Base-by-base conservation (phyloP, 2,797 vertebrate species). In the Liasis olivaceus region DNA sequence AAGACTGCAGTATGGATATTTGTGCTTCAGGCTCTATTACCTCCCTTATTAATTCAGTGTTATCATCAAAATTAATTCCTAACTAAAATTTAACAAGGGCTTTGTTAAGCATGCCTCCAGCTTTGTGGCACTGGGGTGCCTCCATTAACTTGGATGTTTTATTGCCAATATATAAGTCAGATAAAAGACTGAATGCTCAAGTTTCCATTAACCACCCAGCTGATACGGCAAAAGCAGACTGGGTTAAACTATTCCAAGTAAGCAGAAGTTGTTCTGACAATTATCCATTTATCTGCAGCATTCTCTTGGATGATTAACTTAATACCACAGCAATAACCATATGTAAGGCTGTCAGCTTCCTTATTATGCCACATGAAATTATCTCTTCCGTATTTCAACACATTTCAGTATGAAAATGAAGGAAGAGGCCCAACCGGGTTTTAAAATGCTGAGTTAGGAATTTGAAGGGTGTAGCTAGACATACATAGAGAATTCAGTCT, bases 281-380 rank as follows among this genome's bases (percentile, higher is more conserved):
- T 95, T 95, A 95, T 88, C 91, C 94, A 92, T 85, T 86, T n/a
- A 31, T 86, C 85, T 59, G 17, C 92, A 60, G 91, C 92, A 93
- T 92, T 93, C 91, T 90, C 81, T 91, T 91, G 85, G 92, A 95
- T 95, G 93, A 63, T 93, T 93, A 95, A 93, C 94, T 95, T 97
- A 95, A 96, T 96, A 93, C 93, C 85, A 93, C 15, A 63, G 89
- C 60, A 64, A 93, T 47, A 66, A 91, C 88, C 91, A 94, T 94
- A 95, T 56, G 54, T 94, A 94, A 94, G 93, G 91, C 89, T 96
- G 96, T 96, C 47, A 93, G 94, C 94, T 96, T 95, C 93, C 94
- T 96, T 95, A 94, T 97, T 96, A 93, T 85, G 92, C 93, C 93
- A 95, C 95, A 96, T 95, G 96, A 95, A 95, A 96, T 96, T 94